Evolutionary conservation across 1,140 invertebrate genomes (phyloP).

Genomic region (Lepidurus couesii): DNA sequence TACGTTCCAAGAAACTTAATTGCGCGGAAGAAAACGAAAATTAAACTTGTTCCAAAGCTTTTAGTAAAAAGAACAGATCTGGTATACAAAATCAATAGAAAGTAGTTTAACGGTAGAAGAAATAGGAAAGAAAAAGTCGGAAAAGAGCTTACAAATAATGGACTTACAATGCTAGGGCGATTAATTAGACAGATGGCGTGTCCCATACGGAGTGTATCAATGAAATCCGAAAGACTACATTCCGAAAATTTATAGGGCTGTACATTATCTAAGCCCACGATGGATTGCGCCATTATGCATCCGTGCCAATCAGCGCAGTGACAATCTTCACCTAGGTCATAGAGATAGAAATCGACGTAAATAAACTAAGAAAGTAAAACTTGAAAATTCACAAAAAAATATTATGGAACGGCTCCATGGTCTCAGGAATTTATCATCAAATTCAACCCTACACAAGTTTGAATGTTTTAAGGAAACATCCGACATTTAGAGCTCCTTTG

Average conservation of each 20-base stretch:
- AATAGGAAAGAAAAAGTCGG: not conserved
- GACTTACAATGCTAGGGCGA: constrained; percentile 73
- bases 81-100: not conserved
- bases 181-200: constrained; percentile 81
- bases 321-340: constrained; percentile 59
- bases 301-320: constrained; percentile 88
- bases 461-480: too few species aligned
- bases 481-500: too few species aligned
- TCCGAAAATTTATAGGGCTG: constrained; percentile 91
- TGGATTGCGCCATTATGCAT: constrained; percentile 89
- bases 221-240: constrained; percentile 79
- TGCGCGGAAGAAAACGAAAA: not conserved
- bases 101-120: not conserved
- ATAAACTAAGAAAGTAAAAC: not conserved
- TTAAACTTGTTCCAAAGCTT: not conserved
- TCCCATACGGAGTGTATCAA: constrained; percentile 67
- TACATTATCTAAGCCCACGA: constrained; percentile 81
- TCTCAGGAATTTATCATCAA: too few species aligned
- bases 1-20: not conserved
- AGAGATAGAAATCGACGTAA: constrained; percentile 23
- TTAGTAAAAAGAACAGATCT: not conserved
- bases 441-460: too few species aligned
- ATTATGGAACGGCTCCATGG: too few species aligned
- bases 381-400: not conserved
- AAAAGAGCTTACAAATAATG: constrained; percentile 22